These are phyloP conservation scores for Keiferia lycopersicella DNA, from an alignment of 2,888 invertebrate species.

Conservation along the genomic window DNA sequence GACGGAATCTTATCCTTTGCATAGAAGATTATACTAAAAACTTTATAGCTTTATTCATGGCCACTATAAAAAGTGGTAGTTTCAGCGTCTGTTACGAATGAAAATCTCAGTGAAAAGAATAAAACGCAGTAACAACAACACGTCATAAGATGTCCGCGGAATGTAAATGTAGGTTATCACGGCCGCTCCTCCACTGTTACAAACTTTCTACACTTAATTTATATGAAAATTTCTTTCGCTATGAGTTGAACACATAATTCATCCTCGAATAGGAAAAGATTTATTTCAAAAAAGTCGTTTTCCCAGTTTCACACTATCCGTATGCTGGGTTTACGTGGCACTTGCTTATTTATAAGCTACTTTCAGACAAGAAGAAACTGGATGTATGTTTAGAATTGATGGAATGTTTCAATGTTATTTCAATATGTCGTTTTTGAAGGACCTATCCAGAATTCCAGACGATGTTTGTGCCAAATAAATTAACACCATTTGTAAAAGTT, in stretches of 20 bases:
- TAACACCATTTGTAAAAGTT: slow-evolving; percentile 24
- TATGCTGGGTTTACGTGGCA: background rate
- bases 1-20: slow-evolving; percentile 4
- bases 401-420: background rate
- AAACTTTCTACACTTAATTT: slow-evolving; percentile 65
- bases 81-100: slow-evolving; percentile 22
- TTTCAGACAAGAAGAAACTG: background rate
- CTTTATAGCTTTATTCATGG: slow-evolving; percentile 18
- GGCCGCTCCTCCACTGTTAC: slow-evolving; percentile 50
- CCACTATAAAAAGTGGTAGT: slow-evolving; percentile 20
- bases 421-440: background rate
- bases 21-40: slow-evolving; percentile 19
- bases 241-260: slow-evolving; percentile 41
- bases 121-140: slow-evolving; percentile 38
- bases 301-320: background rate
- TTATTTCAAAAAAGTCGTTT: slow-evolving; percentile 17
- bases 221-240: slow-evolving; percentile 66
- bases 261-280: slow-evolving; percentile 30
- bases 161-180: slow-evolving; percentile 51
- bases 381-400: background rate
- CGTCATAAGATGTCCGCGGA: slow-evolving; percentile 46
- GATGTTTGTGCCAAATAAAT: slow-evolving; percentile 16
- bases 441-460: background rate
- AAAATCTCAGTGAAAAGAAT: slow-evolving; percentile 13
- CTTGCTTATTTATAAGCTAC: background rate